A percentile compares a stretch with the other conserved stretches of the same genome.
These are phyloP conservation scores for Rhineura floridana DNA, from an alignment of 2,113 vertebrate species.

Conservation along the genomic window DNA sequence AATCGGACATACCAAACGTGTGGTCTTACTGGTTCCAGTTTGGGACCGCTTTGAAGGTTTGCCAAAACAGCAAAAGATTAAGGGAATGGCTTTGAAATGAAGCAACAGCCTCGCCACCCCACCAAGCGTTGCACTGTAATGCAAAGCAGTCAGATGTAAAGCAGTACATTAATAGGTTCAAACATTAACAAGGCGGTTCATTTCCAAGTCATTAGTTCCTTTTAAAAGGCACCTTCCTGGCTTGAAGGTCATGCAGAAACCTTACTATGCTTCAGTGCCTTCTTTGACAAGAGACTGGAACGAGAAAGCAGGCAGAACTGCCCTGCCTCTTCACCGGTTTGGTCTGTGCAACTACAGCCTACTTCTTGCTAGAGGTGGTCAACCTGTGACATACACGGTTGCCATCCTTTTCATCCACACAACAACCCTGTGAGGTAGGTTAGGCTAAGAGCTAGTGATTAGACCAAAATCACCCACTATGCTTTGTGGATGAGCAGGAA, in stretches of 20 bases:
- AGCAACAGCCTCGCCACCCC: not conserved
- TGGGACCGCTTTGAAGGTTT: not conserved
- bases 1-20: not conserved
- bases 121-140: rapidly evolving
- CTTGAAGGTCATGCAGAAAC: conserved; percentile 36
- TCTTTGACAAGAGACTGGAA: not conserved
- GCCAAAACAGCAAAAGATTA: not conserved
- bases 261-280: not conserved
- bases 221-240: not conserved
- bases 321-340: not conserved
- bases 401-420: not conserved
- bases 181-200: conserved; percentile 60
- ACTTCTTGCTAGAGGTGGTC: not conserved
- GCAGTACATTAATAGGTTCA: conserved; percentile 40
- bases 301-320: no score
- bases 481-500: not conserved
- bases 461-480: not conserved
- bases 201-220: conserved; percentile 41
- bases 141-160: rapidly evolving
- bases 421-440: not conserved
- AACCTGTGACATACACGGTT: not conserved
- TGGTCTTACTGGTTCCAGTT: not conserved
- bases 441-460: not conserved
- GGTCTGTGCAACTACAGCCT: not conserved
- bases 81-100: not conserved